Percentiles rank a stretch among this genome's conserved stretches.
Conservation (phyloP, 2,888 invertebrate species). For the Cybosia mesomella region DNA sequence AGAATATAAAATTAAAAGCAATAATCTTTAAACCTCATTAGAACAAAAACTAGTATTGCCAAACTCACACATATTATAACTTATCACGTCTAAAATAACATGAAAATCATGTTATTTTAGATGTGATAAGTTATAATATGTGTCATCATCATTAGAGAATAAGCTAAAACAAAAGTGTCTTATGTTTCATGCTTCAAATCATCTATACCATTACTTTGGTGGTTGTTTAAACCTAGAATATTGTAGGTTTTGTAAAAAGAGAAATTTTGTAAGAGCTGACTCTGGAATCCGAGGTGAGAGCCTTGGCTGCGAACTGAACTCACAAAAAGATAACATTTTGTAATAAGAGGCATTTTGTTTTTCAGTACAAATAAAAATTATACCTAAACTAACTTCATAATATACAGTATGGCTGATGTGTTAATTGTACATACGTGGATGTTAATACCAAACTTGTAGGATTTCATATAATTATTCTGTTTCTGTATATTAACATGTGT, state of each 20-base stretch:
- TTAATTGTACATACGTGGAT: not conserved
- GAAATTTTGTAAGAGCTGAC: too few relatives aligned
- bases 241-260: not conserved
- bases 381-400: not conserved
- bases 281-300: too few relatives aligned
- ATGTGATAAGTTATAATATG: too few relatives aligned
- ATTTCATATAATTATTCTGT: not conserved
- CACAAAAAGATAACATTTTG: not conserved
- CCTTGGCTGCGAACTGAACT: too few relatives aligned
- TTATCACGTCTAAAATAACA: too few relatives aligned
- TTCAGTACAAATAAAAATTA: not conserved
- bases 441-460: not conserved
- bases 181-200: too few relatives aligned
- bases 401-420: not conserved
- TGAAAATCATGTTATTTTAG: too few relatives aligned
- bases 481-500: constrained; percentile 3
- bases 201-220: not conserved
- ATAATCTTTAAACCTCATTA: not conserved
- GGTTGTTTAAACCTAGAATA: not conserved
- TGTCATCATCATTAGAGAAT: too few relatives aligned
- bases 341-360: not conserved
- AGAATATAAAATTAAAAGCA: not conserved
- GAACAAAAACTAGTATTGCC: not conserved
- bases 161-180: too few relatives aligned
- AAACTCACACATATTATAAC: not conserved